Evolutionary conservation across 2,113 vertebrate species (phyloP).

Genomic region (Heteronetta atricapilla): DNA sequence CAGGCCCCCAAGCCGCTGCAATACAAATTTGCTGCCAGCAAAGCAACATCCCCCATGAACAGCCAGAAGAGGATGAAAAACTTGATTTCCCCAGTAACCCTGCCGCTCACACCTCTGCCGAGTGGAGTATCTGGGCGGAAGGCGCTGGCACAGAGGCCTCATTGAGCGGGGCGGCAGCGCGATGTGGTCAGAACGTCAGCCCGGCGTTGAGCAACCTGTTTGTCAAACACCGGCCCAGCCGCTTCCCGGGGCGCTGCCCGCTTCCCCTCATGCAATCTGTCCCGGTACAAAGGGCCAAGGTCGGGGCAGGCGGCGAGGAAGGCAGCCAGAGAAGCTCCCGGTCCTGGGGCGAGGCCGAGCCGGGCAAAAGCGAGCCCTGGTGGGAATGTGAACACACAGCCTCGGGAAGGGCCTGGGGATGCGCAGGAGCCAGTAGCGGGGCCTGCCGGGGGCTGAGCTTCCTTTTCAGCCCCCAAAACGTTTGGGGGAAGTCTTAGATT

Average conservation of each 20-base stretch:
- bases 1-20: neutral
- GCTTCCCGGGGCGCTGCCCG: neutral
- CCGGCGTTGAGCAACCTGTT: slow-evolving; percentile 35
- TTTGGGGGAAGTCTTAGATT: neutral
- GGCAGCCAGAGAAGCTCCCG: neutral
- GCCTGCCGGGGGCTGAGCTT: neutral
- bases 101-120: neutral
- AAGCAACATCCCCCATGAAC: neutral
- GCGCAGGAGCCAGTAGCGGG: neutral
- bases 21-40: neutral
- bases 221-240: neutral
- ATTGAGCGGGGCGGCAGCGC: neutral
- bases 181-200: neutral
- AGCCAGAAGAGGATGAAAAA: neutral
- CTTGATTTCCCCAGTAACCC: neutral
- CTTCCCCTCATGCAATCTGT: neutral
- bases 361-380: neutral
- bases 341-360: neutral
- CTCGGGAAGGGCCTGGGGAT: neutral
- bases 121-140: neutral
- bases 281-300: neutral
- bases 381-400: neutral
- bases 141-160: rapidly evolving
- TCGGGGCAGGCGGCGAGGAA: neutral
- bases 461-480: neutral